phyloP scores from a whole-genome alignment of 2,888 invertebrate genomes.

The Alentia gelatinosa region DNA sequence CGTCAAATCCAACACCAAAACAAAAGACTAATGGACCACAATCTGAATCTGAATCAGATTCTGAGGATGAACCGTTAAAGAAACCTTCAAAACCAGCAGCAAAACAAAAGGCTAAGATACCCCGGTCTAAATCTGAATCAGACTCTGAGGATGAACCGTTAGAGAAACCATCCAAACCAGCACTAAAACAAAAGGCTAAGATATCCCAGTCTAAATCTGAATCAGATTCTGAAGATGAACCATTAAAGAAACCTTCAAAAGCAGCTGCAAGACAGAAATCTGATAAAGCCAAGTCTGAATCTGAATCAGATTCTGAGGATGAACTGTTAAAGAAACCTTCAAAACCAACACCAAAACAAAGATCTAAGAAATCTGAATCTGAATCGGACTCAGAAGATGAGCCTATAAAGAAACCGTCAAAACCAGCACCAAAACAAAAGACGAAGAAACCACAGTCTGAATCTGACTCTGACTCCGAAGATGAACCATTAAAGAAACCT shows the following conservation, averaged over 20 bases:
- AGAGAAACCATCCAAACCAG: not conserved
- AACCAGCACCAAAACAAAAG: not conserved
- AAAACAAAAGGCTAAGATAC: not conserved
- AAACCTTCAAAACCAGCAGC: not conserved
- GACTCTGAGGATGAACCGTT: not conserved
- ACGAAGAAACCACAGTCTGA: not conserved
- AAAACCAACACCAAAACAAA: not conserved
- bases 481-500: not conserved
- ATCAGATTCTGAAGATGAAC: conserved; percentile 1
- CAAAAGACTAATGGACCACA: not conserved
- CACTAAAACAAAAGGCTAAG: not conserved
- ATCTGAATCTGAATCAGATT: too few species aligned
- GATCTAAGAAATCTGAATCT: not conserved
- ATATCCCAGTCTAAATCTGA: not conserved
- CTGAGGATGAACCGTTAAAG: not conserved
- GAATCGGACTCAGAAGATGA: not conserved
- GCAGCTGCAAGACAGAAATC: not conserved
- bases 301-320: not conserved
- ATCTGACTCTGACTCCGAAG: not conserved
- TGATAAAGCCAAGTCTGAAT: not conserved
- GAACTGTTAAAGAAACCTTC: not conserved
- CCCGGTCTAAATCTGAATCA: not conserved
- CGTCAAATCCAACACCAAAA: not conserved
- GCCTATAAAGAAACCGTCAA: not conserved
- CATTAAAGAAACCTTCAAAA: not conserved